These are phyloP conservation scores for Agrypnus murinus DNA, from an alignment of 2,888 invertebrate species.

Conservation along the genomic window DNA sequence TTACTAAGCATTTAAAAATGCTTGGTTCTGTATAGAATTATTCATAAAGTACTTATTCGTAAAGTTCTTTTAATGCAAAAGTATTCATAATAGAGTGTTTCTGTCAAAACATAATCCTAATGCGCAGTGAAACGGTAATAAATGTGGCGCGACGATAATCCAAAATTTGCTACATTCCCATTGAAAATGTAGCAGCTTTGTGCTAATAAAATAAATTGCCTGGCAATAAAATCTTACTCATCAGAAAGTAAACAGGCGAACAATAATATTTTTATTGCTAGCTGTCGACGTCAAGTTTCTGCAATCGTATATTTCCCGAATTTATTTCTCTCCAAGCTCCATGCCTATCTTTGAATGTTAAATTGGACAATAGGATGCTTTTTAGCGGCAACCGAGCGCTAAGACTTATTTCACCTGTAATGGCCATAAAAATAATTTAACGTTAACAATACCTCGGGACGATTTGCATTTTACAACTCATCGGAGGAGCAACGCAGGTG, in stretches of 20 bases:
- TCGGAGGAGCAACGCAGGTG: conserved; percentile 55
- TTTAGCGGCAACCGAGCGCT: conserved; percentile 52
- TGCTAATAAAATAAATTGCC: conserved; percentile 44
- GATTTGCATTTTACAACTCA: conserved; percentile 63
- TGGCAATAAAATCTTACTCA: conserved; percentile 47
- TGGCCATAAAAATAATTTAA: conserved; percentile 62
- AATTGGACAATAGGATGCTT: conserved; percentile 53
- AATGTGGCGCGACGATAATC: conserved; percentile 33
- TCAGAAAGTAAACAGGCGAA: conserved; percentile 53
- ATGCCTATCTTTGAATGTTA: conserved; percentile 37
- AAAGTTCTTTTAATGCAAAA: too few relatives aligned
- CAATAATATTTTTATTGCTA: conserved; percentile 56
- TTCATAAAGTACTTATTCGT: too few relatives aligned
- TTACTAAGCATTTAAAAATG: too few relatives aligned
- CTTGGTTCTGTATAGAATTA: too few relatives aligned
- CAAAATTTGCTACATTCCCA: conserved; percentile 45
- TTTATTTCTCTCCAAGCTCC: conserved; percentile 54
- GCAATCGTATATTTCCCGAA: conserved; percentile 55
- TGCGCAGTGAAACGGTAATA: neutral
- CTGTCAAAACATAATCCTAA: too few relatives aligned
- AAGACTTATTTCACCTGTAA: conserved; percentile 60
- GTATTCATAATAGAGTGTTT: too few relatives aligned
- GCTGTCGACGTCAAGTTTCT: conserved; percentile 52
- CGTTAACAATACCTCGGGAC: conserved; percentile 60
- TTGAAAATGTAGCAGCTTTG: conserved; percentile 45